Base-by-base conservation (phyloP, 1,140 invertebrate species). In the Arion vulgaris region DNA sequence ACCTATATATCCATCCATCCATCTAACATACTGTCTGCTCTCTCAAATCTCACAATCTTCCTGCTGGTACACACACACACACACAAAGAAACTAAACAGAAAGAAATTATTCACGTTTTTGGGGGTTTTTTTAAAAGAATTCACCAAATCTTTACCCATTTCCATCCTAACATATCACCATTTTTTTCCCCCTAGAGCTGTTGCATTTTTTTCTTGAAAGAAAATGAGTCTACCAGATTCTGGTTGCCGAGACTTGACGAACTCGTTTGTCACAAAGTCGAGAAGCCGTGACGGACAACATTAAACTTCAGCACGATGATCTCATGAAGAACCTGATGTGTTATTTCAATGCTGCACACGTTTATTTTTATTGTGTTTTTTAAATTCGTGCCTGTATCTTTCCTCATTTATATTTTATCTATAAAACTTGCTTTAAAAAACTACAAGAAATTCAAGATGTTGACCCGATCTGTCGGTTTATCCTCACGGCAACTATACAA, bases 261-360 rank as follows among this genome's bases (percentile, higher is more conserved):
- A 4, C 7, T 39, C 36, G 11, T 45, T 41, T 73, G 71, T 41
- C 41, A 73, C 71, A 23, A 23, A 23, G 41, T 41, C 71, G 41
- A 73, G 41, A 45, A 73, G 71, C 36, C 38, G 36, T 73, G 71
- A 73, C 71, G 62, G n/a, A 28, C 62, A 66, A 66, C 62, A 66
- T 66, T 66, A 32, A 11, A 34, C 17, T 66, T 23, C n/a, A 32
- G 62, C 62, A 66, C 7, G 28, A 66, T 28, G 28, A 17, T 66
- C 19, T 23, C 62, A 23, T 28, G 62, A 17, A 32, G n/a, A 32
- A 13, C 28, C 17, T 57, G 51, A 57, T 57, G 51, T 2, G 17
- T 57, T 57, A 57, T 57, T 26, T 23, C 51, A 57, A 26, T 57
- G 15, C 23, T 57, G 9, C 51, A 57, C 51, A 57, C 51, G 1